Base-by-base conservation (phyloP, 1,140 invertebrate species). In the Probaryconus sp. region DNA sequence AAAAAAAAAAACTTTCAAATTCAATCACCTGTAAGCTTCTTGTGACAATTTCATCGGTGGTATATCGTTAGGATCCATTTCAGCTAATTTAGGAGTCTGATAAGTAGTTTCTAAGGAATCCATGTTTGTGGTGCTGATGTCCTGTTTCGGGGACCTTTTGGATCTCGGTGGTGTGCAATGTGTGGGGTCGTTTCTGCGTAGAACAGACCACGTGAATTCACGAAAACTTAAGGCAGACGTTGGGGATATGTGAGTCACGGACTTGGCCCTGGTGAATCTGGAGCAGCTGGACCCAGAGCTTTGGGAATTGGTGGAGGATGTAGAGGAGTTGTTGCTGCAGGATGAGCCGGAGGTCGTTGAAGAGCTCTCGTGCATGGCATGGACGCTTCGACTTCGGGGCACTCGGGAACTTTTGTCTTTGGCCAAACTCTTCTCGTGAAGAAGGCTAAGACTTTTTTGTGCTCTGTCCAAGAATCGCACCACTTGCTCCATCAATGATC, bases 401-500 rank as follows among this genome's bases (percentile, higher is more conserved):
- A 88, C 72, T 20, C 47, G 45, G 0, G 58, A 40, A 38, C 45
- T 80, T 61, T 83, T 84, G 10, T 79, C 77, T 67, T 84, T 81
- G 16, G 31, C 16, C 18, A 38, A 47, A 18, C 18, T 80, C 61
- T 83, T 84, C 40, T 81, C 79, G 48, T 86, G 87, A 33, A 89
- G 80, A 16, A 88, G 80, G 70, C 90, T 89, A 58, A 93, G 88
- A 76, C 91, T 92, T 48, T 91, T 90, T 68, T 92, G 91, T 5
- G 92, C 91, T 81, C 92, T 90, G 77, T 93, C 93, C 70, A 95
- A 83, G 82, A 94, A 94, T 20, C 90, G 90, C 10, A 93, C 90
- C 31, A 94, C 92, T 85, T 95, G 93, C 81, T 93, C 92, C 89
- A 95, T 91, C 64, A 94, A 89, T 6, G 92, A 92, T 74, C 92